A percentile compares a stretch with the other conserved stretches of the same genome.
These are phyloP conservation scores for Sussaba pulchella DNA, from an alignment of 2,888 invertebrate genomes.

Conservation along the genomic window DNA sequence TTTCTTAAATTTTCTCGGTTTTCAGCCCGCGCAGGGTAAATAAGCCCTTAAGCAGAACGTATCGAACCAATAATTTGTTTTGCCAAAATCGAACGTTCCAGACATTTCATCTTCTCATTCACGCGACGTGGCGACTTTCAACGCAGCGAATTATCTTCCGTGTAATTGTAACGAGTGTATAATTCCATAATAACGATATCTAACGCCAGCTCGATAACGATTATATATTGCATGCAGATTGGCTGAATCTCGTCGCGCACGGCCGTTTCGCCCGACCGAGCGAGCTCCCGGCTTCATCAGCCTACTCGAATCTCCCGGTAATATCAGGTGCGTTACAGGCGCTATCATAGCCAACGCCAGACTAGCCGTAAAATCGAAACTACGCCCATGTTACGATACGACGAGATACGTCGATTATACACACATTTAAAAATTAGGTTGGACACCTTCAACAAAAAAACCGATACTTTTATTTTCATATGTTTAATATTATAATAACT, in stretches of 20 bases:
- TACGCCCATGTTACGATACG: not conserved
- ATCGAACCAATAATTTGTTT: not conserved
- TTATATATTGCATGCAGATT: conserved; percentile 23
- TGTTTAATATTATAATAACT: too few relatives aligned
- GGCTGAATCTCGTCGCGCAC: not conserved
- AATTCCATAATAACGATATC: conserved; percentile 29
- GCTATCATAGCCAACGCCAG: conserved; percentile 4
- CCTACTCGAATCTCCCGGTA: conserved; percentile 22
- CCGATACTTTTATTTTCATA: too few relatives aligned
- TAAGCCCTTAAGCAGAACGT: not conserved
- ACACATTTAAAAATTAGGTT: not conserved
- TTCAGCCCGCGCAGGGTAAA: too few relatives aligned
- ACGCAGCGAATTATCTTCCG: conserved; percentile 4
- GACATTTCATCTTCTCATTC: not conserved
- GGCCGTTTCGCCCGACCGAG: conserved; percentile 19
- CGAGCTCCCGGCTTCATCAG: conserved; percentile 19
- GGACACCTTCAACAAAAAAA: too few relatives aligned
- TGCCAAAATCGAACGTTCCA: conserved; percentile 2
- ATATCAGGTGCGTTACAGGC: conserved; percentile 8
- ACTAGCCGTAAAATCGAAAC: conserved; percentile 15
- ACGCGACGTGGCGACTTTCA: not conserved
- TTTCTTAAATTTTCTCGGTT: too few relatives aligned
- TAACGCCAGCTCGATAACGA: conserved; percentile 21
- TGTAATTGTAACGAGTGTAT: conserved; percentile 20
- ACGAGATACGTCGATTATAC: not conserved